Conservation (phyloP, 2,113 vertebrate species). For the Erpornis zantholeuca region DNA sequence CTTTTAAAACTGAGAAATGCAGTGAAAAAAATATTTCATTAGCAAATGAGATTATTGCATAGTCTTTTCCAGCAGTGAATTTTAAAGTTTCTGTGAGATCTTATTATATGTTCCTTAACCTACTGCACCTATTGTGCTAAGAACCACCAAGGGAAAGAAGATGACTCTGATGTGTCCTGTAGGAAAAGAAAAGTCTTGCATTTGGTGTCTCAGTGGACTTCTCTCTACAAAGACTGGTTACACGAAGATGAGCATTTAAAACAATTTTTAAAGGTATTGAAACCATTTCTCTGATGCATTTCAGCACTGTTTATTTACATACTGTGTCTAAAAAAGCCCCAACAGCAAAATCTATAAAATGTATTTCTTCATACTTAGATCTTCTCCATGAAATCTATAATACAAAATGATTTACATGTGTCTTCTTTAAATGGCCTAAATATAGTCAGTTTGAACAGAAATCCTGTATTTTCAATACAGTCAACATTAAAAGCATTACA, state of each 20-base stretch:
- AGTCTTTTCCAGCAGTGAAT: neutral
- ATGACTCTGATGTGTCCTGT: constrained; percentile 80
- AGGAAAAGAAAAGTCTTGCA: constrained; percentile 92
- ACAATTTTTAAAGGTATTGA: constrained; percentile 89
- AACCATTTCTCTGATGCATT: neutral
- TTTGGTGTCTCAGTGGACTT: constrained; percentile 92
- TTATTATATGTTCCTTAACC: constrained; percentile 79
- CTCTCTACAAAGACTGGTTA: constrained; percentile 87
- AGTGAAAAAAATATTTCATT: neutral
- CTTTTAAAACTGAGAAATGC: neutral
- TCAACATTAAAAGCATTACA: neutral
- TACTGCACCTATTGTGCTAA: constrained; percentile 90
- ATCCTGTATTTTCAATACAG: neutral
- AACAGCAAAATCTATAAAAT: neutral
- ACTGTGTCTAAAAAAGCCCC: neutral
- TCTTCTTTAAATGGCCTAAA: neutral
- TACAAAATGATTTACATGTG: neutral
- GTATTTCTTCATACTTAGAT: neutral
- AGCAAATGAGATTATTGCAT: neutral
- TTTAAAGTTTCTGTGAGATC: neutral
- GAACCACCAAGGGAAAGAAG: constrained; percentile 84
- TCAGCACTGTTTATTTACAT: neutral
- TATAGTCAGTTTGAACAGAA: neutral
- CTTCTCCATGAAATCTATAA: neutral
- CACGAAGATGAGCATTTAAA: constrained; percentile 91